phyloP scores from a whole-genome alignment of 1,140 invertebrate genomes.

The Zophobas atratus region DNA sequence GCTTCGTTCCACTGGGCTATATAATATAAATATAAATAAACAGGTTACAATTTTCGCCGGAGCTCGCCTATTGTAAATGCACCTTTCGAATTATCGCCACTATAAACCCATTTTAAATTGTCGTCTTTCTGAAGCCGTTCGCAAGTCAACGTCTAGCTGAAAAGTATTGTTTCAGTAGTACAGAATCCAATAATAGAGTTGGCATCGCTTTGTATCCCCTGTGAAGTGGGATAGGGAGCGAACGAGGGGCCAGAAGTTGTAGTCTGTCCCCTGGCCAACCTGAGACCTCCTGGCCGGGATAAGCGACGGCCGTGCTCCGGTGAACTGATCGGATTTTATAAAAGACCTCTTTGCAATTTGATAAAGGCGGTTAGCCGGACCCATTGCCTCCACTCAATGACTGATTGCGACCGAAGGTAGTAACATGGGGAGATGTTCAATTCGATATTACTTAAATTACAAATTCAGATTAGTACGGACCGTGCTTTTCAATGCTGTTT shows the following conservation, averaged over 20 bases:
- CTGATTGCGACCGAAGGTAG: constrained; percentile 54
- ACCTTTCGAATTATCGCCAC: too few relatives aligned
- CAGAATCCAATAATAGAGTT: constrained; percentile 17
- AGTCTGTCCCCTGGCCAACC: constrained; percentile 42
- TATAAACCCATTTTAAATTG: too few relatives aligned
- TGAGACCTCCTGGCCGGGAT: constrained; percentile 50
- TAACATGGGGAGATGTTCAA: constrained; percentile 52
- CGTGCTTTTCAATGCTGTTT: constrained; percentile 37
- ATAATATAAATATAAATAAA: too few relatives aligned
- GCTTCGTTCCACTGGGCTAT: too few relatives aligned
- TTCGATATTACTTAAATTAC: constrained; percentile 57
- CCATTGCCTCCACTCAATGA: constrained; percentile 57
- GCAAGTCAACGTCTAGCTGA: too few relatives aligned
- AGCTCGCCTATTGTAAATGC: too few relatives aligned
- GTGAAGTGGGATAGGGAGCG: constrained; percentile 16
- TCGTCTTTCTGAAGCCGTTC: too few relatives aligned
- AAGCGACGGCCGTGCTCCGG: constrained; percentile 51
- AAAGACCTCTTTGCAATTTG: constrained; percentile 59
- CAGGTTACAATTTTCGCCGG: too few relatives aligned
- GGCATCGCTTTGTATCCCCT: constrained; percentile 10
- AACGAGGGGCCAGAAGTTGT: constrained; percentile 5
- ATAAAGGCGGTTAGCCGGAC: constrained; percentile 59
- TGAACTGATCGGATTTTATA: constrained; percentile 60
- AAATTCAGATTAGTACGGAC: constrained; percentile 52
- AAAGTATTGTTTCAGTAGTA: constrained; percentile 10